Evolutionary conservation across 1,140 invertebrate genomes (phyloP).

Genomic region (Eulimnadia texana): DNA sequence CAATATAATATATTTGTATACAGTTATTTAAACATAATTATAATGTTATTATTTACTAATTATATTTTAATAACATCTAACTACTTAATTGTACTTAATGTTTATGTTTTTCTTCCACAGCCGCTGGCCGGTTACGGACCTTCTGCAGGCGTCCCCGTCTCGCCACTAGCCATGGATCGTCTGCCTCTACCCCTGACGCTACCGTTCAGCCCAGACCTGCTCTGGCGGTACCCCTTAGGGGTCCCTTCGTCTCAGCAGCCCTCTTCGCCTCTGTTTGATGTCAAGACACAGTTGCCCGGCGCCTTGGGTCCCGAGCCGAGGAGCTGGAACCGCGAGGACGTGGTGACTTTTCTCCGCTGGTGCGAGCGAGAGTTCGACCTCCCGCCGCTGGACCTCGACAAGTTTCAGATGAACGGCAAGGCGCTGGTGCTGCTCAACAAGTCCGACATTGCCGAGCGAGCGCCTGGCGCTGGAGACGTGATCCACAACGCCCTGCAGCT

Average conservation of each 20-base stretch:
- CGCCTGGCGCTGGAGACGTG: slow-evolving; percentile 80
- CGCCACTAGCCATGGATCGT: slow-evolving; percentile 36
- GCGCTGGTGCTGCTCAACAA: slow-evolving; percentile 78
- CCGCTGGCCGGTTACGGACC: slow-evolving; percentile 11
- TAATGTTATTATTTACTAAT: too few relatives aligned
- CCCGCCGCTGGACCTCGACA: slow-evolving; percentile 76
- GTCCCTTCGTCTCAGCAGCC: slow-evolving; percentile 21
- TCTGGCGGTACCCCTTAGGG: slow-evolving; percentile 56
- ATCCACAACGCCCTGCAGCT: slow-evolving; percentile 83
- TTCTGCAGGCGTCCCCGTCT: slow-evolving; percentile 9
- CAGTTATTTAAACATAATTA: too few relatives aligned
- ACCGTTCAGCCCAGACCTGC: slow-evolving; percentile 56
- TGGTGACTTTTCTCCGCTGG: slow-evolving; percentile 73
- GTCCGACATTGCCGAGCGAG: slow-evolving; percentile 73
- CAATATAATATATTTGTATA: too few relatives aligned
- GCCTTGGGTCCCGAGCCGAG: slow-evolving; percentile 70
- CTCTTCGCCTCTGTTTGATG: slow-evolving; percentile 40
- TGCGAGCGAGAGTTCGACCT: slow-evolving; percentile 85
- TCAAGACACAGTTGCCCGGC: slow-evolving; percentile 66
- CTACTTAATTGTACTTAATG: too few relatives aligned
- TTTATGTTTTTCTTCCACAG: not conserved
- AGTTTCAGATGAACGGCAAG: slow-evolving; percentile 95
- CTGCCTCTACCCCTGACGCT: slow-evolving; percentile 44
- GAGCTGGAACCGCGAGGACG: slow-evolving; percentile 79
- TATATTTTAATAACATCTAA: too few relatives aligned